Percentiles rank a stretch among this genome's conserved stretches.
These are phyloP conservation scores for Netelia fuscicornis DNA, from an alignment of 2,888 invertebrate species.

Conservation along the genomic window DNA sequence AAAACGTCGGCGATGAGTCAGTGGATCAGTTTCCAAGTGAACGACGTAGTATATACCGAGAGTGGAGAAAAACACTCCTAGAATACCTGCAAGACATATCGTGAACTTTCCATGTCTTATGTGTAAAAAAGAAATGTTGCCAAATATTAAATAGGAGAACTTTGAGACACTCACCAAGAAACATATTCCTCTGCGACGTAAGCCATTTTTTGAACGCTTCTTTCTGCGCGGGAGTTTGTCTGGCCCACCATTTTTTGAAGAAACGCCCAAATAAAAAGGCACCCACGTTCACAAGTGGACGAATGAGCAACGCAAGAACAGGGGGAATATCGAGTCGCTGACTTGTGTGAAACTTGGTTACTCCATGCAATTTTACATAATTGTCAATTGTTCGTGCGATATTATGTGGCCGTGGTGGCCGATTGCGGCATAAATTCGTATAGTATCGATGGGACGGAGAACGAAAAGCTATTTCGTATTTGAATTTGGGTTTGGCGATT, in stretches of 20 bases:
- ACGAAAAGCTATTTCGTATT: conserved; percentile 9
- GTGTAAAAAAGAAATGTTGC: not conserved
- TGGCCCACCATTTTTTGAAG: conserved; percentile 85
- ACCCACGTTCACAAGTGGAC: conserved; percentile 79
- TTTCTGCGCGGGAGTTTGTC: conserved; percentile 80
- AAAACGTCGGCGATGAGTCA: conserved; percentile 86
- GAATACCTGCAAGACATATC: conserved; percentile 72
- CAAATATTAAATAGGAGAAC: not conserved
- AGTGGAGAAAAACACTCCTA: conserved; percentile 70
- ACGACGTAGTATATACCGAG: conserved; percentile 78
- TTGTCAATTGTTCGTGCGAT: not conserved
- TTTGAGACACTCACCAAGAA: conserved; percentile 65
- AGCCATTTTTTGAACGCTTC: conserved; percentile 75
- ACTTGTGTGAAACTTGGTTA: conserved; percentile 69
- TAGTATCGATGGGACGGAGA: conserved; percentile 8
- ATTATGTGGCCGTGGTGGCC: not conserved
- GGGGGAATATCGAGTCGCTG: conserved; percentile 76
- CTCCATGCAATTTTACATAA: not conserved
- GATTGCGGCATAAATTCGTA: conserved; percentile 6
- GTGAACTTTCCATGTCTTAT: not conserved
- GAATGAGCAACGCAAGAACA: conserved; percentile 76
- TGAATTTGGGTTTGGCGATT: not conserved
- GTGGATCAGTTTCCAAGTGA: conserved; percentile 86
- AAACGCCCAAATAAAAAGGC: conserved; percentile 82
- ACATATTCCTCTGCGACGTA: conserved; percentile 53